Evolutionary conservation across 2,888 invertebrate genomes (phyloP).

Genomic region (Meandrusa payeni): DNA sequence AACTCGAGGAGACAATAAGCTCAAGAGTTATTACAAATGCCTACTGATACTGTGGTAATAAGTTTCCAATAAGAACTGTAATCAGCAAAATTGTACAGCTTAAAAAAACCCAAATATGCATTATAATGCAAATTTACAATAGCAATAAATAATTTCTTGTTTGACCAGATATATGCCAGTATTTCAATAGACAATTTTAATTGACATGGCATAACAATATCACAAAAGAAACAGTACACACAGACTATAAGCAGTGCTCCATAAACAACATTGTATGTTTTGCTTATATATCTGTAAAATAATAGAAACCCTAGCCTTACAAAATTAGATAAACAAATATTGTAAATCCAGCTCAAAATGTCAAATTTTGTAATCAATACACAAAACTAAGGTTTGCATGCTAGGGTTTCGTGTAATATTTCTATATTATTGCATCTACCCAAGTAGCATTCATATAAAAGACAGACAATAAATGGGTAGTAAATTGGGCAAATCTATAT

Average conservation of each 20-base stretch:
- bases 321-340: conserved; percentile 14
- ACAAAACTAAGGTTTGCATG: conserved; percentile 16
- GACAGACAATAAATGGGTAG: conserved; percentile 41
- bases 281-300: conserved; percentile 18
- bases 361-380: conserved; percentile 12
- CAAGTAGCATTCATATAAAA: conserved; percentile 51
- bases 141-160: conserved; percentile 69
- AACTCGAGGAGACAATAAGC: conserved; percentile 59
- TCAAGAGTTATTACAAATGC: conserved; percentile 40
- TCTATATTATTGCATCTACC: conserved; percentile 71
- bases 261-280: conserved; percentile 27
- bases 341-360: conserved; percentile 11
- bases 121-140: conserved; percentile 69
- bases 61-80: conserved; percentile 38
- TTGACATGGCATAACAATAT: conserved; percentile 75
- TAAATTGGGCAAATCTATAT: conserved; percentile 9
- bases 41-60: conserved; percentile 31
- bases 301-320: conserved; percentile 12
- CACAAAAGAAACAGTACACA: conserved; percentile 67
- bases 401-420: conserved; percentile 30
- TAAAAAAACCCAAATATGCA: conserved; percentile 57
- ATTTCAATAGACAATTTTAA: conserved; percentile 72
- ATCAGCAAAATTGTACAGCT: conserved; percentile 46
- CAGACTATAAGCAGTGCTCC: conserved; percentile 40
- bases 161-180: conserved; percentile 74